Evolutionary conservation across 2,797 vertebrate species (phyloP).

Genomic region (Mormyrus hasselquistii): DNA sequence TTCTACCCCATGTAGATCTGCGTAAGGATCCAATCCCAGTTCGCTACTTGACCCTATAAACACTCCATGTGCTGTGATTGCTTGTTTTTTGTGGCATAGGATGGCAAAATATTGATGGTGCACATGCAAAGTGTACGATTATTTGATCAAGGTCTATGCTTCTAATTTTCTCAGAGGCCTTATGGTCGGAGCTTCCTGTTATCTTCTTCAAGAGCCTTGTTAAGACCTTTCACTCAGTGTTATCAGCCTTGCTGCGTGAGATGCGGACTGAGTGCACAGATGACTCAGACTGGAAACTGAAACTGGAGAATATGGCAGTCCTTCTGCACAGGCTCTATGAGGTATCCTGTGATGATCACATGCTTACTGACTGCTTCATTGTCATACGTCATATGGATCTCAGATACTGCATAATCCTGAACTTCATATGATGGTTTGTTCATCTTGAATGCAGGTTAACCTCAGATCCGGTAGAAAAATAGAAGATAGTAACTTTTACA

Average conservation of each 20-base stretch:
- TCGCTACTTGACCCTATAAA: neutral
- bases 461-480: conserved; percentile 37
- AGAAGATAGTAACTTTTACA: conserved; percentile 38
- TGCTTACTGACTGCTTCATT: neutral
- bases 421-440: neutral
- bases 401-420: neutral
- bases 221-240: conserved; percentile 32
- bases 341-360: conserved; percentile 33
- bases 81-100: neutral
- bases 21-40: conserved; percentile 42
- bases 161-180: conserved; percentile 42
- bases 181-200: conserved; percentile 52
- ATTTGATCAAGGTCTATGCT: neutral
- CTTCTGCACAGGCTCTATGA: conserved; percentile 48
- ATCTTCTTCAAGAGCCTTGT: conserved; percentile 47
- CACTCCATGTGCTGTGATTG: neutral
- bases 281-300: neutral
- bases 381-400: neutral
- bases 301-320: neutral
- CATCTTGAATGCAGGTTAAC: conserved; percentile 49
- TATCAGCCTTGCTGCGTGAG: neutral
- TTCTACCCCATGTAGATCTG: conserved; percentile 39
- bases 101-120: neutral
- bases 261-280: neutral
- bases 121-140: neutral